phyloP scores from a whole-genome alignment of 2,797 vertebrate species.

The Coilia nasus region DNA sequence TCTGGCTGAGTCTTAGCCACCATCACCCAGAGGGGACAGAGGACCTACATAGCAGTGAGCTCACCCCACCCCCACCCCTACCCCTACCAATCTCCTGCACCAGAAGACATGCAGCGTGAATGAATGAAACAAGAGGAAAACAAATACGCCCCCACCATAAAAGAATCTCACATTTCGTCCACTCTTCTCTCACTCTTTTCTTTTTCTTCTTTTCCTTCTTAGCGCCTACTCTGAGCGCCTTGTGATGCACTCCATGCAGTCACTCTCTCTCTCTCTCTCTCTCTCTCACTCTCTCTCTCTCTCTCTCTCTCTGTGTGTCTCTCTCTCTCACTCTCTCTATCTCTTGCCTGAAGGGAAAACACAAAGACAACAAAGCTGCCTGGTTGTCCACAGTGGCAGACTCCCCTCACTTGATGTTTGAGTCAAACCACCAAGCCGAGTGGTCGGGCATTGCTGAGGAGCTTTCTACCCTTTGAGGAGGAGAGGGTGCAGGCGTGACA shows the following conservation, averaged over 20 bases:
- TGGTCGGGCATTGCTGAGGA: background rate
- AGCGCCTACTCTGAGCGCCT: background rate
- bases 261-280: background rate
- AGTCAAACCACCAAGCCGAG: background rate
- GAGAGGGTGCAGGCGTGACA: background rate
- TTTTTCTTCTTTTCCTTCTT: background rate
- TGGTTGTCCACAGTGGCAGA: background rate
- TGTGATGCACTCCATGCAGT: background rate
- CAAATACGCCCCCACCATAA: background rate
- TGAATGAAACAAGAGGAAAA: background rate
- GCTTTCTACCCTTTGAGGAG: background rate
- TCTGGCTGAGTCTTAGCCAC: slow-evolving; percentile 47
- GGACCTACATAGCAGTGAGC: slow-evolving; percentile 32
- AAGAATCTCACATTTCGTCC: slow-evolving; percentile 36
- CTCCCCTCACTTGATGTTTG: background rate
- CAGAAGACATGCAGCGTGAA: slow-evolving; percentile 34
- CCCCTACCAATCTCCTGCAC: slow-evolving; percentile 15
- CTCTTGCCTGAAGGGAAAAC: background rate
- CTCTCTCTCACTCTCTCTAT: background rate
- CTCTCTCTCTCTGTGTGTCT: slow-evolving; percentile 57
- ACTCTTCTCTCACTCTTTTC: slow-evolving; percentile 61
- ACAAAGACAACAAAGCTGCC: slow-evolving; percentile 3
- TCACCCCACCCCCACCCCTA: background rate
- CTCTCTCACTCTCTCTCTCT: slow-evolving; percentile 59
- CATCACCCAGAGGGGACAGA: slow-evolving; percentile 42